Percentiles rank a stretch among this genome's conserved stretches.
phyloP scores from a whole-genome alignment of 37 sponge, comb jelly and placozoan species.

The Agelas oroides region DNA sequence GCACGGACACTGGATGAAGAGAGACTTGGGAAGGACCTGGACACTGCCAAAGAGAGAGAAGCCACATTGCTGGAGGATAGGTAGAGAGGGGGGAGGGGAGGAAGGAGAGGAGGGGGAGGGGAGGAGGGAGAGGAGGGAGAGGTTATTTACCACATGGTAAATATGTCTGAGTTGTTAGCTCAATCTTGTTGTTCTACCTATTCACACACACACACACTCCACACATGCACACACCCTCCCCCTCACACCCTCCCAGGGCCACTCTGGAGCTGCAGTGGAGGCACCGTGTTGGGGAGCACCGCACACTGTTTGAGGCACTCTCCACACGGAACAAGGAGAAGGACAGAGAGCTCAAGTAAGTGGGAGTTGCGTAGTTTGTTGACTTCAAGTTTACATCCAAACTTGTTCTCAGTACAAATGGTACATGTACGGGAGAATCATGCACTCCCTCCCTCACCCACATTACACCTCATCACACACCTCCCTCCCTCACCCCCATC shows the following conservation, averaged over 20 bases:
- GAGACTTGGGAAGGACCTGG: constrained; percentile 21
- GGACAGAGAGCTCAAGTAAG: constrained; percentile 51
- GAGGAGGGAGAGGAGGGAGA: too few species aligned
- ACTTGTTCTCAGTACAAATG: not conserved
- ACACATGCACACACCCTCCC: not conserved
- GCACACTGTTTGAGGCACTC: constrained; percentile 41
- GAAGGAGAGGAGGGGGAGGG: not conserved
- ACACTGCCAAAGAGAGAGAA: constrained; percentile 65
- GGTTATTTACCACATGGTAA: too few species aligned
- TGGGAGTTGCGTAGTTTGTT: too few species aligned
- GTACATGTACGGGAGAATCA: not conserved
- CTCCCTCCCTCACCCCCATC: too few species aligned
- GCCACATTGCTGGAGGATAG: constrained; percentile 76
- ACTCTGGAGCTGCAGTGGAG: constrained; percentile 65
- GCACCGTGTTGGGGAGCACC: constrained; percentile 55
- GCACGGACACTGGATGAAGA: constrained; percentile 17
- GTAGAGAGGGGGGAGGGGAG: not conserved
- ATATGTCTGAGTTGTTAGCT: too few species aligned
- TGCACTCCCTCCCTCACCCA: too few species aligned
- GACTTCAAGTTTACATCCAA: too few species aligned
- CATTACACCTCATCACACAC: too few species aligned
- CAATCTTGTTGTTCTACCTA: too few species aligned
- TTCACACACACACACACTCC: not conserved
- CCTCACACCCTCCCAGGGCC: constrained; percentile 32
- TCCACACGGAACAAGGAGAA: constrained; percentile 65